Conservation (phyloP, 2,113 vertebrate species). For the Pedetes capensis region DNA sequence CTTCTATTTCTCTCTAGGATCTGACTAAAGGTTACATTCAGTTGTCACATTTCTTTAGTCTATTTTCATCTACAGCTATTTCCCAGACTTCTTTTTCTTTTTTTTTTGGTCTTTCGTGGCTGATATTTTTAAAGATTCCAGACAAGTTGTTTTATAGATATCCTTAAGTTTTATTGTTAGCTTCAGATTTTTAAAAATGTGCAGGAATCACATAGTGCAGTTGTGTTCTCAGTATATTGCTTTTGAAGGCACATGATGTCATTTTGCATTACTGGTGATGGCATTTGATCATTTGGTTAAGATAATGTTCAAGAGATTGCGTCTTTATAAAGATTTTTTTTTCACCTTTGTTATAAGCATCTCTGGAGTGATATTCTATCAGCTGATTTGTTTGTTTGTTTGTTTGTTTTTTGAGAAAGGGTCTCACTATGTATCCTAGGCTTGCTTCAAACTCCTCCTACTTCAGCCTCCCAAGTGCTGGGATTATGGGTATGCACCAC, state of each 20-base stretch:
- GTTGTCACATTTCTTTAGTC: not conserved
- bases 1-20: not conserved
- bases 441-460: too few species aligned
- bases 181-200: not conserved
- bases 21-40: not conserved
- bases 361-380: not conserved
- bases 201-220: not conserved
- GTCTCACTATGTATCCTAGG: too few species aligned
- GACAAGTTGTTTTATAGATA: not conserved
- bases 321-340: not conserved
- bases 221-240: not conserved
- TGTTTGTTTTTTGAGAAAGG: too few species aligned
- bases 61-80: not conserved
- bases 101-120: not conserved
- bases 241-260: not conserved
- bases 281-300: not conserved
- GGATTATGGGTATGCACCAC: too few species aligned
- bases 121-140: not conserved
- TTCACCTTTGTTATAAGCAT: not conserved
- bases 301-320: not conserved
- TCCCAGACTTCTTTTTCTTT: not conserved
- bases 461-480: too few species aligned
- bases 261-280: not conserved
- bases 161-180: not conserved
- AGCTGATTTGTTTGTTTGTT: too few species aligned